Percentiles rank a stretch among this genome's conserved stretches.
Evolutionary conservation across 2,113 vertebrate species (phyloP).

Genomic region (Cyprinodon variegatus): DNA sequence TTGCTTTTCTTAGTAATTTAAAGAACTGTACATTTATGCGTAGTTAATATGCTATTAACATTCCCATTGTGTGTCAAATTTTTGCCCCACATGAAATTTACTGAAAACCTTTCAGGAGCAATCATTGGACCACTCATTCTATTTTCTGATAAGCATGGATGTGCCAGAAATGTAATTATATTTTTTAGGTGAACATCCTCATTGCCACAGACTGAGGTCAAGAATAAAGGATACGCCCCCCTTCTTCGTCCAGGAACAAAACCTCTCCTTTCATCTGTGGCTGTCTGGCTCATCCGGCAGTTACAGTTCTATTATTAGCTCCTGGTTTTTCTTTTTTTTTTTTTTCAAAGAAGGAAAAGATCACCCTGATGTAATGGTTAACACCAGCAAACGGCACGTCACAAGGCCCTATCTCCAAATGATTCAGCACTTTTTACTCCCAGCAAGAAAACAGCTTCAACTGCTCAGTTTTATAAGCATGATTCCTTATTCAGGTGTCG

Average conservation of each 20-base stretch:
- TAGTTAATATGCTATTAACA: neutral
- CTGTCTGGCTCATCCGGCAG: conserved; percentile 47
- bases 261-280: conserved; percentile 25
- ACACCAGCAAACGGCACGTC: conserved; percentile 24
- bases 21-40: neutral
- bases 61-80: neutral
- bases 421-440: conserved; percentile 57
- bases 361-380: conserved; percentile 21
- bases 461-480: neutral
- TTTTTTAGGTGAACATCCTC: conserved; percentile 23
- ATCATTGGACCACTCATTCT: neutral
- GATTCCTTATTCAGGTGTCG: neutral
- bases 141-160: conserved; percentile 18
- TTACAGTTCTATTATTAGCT: conserved; percentile 72
- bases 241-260: conserved; percentile 40
- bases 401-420: conserved; percentile 44
- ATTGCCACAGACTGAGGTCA: conserved; percentile 15
- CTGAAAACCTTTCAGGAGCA: conserved; percentile 3
- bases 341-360: conserved; percentile 7
- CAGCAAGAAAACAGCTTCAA: conserved; percentile 6
- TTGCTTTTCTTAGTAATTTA: too few relatives aligned
- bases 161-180: conserved; percentile 21
- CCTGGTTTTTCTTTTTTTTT: neutral
- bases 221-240: neutral
- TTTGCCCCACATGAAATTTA: conserved; percentile 14